Conservation (phyloP, 2,797 vertebrate genomes). For the Pipistrellus pygmaeus region DNA sequence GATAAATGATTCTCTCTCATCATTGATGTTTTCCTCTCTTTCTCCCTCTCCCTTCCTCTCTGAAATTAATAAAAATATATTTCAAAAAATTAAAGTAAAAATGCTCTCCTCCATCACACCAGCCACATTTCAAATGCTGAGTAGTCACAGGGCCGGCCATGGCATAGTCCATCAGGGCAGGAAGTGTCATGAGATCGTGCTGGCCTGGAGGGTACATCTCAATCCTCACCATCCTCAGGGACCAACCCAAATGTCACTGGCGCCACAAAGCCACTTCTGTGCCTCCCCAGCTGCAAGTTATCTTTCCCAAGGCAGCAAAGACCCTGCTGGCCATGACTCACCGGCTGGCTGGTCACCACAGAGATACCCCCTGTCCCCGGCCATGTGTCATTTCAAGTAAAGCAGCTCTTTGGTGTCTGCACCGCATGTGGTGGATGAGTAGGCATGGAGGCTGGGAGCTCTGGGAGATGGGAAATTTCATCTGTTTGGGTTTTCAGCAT, state of each 20-base stretch:
- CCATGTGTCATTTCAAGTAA: constrained; percentile 12
- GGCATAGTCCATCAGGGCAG: background rate
- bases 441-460: background rate
- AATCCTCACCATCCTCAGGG: background rate
- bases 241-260: constrained; percentile 1
- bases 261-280: constrained; percentile 33
- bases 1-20: background rate
- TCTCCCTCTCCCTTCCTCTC: background rate
- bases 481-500: background rate
- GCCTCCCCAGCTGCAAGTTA: constrained; percentile 17
- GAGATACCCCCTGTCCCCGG: background rate
- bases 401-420: constrained; percentile 28
- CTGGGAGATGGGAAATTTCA: background rate
- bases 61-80: background rate
- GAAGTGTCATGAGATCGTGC: background rate
- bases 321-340: background rate
- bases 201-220: background rate
- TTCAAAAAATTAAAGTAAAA: background rate
- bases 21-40: background rate
- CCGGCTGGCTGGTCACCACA: background rate
- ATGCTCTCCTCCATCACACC: background rate
- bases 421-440: background rate
- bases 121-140: background rate
- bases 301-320: constrained; percentile 42
- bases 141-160: background rate